These are phyloP conservation scores for Merluccius polli DNA, from an alignment of 2,797 vertebrate species.

Conservation along the genomic window DNA sequence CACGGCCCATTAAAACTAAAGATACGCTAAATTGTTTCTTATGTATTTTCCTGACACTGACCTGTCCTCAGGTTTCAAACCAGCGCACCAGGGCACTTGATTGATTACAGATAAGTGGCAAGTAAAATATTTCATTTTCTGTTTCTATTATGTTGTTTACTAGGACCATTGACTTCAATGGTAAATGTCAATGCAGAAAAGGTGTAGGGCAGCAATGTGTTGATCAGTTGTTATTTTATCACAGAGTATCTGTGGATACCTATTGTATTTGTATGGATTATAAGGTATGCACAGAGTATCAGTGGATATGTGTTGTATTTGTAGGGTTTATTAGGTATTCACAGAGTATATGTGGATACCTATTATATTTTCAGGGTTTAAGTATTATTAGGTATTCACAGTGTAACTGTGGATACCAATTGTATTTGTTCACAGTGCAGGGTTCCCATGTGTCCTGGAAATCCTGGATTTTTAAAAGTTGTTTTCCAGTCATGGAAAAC, in stretches of 20 bases:
- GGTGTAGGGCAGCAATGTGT: background rate
- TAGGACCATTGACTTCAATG: background rate
- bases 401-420: too few species aligned
- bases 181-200: background rate
- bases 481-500: too few species aligned
- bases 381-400: too few species aligned
- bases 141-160: background rate
- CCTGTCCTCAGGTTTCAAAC: background rate
- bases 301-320: too few species aligned
- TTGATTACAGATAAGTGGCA: background rate
- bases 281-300: too few species aligned
- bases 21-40: conserved; percentile 27
- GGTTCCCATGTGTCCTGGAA: too few species aligned
- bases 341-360: too few species aligned
- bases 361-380: too few species aligned
- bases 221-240: background rate
- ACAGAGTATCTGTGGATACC: too few species aligned
- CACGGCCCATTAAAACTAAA: conserved; percentile 26
- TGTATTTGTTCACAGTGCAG: too few species aligned
- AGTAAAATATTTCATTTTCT: background rate
- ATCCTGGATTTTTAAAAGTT: too few species aligned
- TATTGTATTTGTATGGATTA: background rate
- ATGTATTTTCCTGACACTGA: background rate
- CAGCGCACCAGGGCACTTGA: background rate
- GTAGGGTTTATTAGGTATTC: too few species aligned